These are phyloP conservation scores for Artibeus lituratus DNA, from an alignment of 2,797 vertebrate species.

Conservation along the genomic window DNA sequence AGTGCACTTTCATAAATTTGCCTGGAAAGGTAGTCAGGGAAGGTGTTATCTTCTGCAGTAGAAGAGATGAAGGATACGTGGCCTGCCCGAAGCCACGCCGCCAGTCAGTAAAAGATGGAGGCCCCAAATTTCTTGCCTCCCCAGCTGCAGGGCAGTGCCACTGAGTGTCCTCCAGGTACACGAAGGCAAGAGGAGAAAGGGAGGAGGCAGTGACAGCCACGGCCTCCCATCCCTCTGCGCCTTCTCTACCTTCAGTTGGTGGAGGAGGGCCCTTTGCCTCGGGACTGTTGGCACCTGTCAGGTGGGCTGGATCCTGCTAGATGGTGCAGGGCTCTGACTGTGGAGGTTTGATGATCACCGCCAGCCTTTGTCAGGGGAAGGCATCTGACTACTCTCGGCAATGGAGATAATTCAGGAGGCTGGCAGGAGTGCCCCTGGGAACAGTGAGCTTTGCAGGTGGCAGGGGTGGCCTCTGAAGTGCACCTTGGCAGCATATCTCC, in stretches of 20 bases:
- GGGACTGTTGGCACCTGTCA: not conserved
- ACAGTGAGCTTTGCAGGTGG: conserved; percentile 9
- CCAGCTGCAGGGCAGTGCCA: not conserved
- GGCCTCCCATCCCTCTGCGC: not conserved
- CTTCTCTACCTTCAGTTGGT: not conserved
- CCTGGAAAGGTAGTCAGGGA: not conserved
- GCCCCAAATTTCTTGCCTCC: not conserved
- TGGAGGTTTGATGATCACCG: not conserved
- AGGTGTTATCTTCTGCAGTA: not conserved
- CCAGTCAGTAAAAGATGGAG: not conserved
- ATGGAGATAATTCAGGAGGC: not conserved
- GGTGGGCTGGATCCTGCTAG: not conserved
- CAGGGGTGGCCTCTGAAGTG: not conserved
- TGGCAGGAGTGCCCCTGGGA: not conserved
- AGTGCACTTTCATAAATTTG: not conserved
- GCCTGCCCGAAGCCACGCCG: not conserved
- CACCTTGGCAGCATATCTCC: not conserved
- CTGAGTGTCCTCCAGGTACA: not conserved
- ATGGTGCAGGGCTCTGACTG: not conserved
- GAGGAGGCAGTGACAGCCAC: not conserved
- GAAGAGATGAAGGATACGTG: not conserved
- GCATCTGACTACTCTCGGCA: not conserved
- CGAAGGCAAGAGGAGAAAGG: not conserved
- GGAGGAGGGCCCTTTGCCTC: not conserved
- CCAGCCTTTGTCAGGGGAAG: not conserved